Evolutionary conservation across 1,140 invertebrate genomes (phyloP), one percentile per base, ranked within the genome.

Genomic region (Drosophila littoralis): DNA sequence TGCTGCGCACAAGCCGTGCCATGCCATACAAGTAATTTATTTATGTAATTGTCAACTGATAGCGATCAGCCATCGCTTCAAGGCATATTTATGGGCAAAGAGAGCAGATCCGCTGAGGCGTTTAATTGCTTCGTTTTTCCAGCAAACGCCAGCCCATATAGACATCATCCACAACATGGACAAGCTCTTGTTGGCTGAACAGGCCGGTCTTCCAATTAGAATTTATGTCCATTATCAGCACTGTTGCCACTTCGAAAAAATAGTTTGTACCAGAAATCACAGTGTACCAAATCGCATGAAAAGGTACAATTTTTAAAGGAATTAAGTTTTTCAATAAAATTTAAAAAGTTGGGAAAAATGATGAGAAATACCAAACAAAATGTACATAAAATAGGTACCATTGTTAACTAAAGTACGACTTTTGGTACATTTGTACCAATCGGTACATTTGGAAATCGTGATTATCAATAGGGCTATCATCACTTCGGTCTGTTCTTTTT

Each of bases 171-270:
- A 28, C 22, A 28, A 5, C 22, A 28, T 28, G 22, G 22, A 65
- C n/a, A n/a, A n/a, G n/a, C n/a, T n/a, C n/a, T n/a, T n/a, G n/a
- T n/a, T n/a, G n/a, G n/a, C n/a, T 38, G 13, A 54, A 46, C 48
- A 63, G 70, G 33, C 71, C 67, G 13, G 43, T 66, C n/a, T 22
- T 63, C 46, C 81, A 78, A 86, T 84, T 85, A 72, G 45, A 78
- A 85, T 81, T 77, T 81, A 74, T 74, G 60, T 51, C 60, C 48
- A 65, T 75, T 35, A 50, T 43, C 55, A 43, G 48, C 22, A 28
- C 52, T 33, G 15, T 22, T 52, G 70, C 22, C 22, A 5, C 4
- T 5, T 28, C 0, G 22, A 28, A 28, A 28, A 28, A 5, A 22
- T 28, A 28, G 22, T 5, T 28, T 28, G 5, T 28, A 28, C 22